Conservation (phyloP, 2,113 vertebrate genomes). For the Hippotragus niger region DNA sequence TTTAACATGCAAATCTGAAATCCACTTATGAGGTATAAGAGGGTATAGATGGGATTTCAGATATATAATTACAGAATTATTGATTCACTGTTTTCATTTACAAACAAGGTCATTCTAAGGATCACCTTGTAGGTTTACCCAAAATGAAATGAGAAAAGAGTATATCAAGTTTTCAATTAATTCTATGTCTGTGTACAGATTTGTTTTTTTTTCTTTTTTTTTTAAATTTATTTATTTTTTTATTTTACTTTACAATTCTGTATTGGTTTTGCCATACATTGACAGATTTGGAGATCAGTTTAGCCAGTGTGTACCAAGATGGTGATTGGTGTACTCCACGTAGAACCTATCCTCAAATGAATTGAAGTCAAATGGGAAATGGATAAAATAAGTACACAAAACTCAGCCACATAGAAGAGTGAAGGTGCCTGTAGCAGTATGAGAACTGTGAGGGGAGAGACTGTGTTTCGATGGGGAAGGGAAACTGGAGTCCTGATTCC, state of each 20-base stretch:
- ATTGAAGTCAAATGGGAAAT: neutral
- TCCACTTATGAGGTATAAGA: neutral
- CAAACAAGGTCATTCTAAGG: conserved; percentile 27
- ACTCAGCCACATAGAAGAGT: neutral
- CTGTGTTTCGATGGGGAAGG: neutral
- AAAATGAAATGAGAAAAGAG: conserved; percentile 16
- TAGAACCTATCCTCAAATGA: neutral
- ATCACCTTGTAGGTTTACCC: conserved; percentile 10
- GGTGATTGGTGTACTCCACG: neutral
- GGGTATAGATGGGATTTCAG: neutral
- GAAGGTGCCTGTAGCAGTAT: neutral
- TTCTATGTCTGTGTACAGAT: neutral
- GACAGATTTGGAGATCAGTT: neutral
- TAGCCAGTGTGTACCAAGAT: neutral
- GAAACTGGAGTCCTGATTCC: neutral
- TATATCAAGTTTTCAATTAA: neutral
- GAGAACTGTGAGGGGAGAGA: neutral
- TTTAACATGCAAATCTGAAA: conserved; percentile 62
- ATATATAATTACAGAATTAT: conserved; percentile 41
- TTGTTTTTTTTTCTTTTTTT: no score
- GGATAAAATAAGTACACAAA: neutral
- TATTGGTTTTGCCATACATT: no score
- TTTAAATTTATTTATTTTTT: no score
- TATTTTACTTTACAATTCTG: no score
- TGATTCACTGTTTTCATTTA: conserved; percentile 52